These are phyloP conservation scores for Spilogale gracilis DNA, from an alignment of 2,113 vertebrate genomes.

Conservation along the genomic window DNA sequence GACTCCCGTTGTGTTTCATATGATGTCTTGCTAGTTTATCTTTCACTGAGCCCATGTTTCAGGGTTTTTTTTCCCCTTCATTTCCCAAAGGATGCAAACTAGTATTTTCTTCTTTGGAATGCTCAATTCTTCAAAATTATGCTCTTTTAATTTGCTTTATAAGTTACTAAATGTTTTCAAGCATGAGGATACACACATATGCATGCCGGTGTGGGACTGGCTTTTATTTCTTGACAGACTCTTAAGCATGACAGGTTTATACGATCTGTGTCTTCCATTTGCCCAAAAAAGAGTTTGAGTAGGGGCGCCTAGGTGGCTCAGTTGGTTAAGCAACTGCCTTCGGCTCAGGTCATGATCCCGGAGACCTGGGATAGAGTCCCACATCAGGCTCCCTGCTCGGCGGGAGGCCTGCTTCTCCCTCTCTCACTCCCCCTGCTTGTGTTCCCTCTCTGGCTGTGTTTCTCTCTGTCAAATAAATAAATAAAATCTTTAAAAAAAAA, in stretches of 20 bases:
- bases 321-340: too few relatives aligned
- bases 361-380: too few relatives aligned
- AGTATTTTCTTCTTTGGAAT: neutral
- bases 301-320: too few relatives aligned
- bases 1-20: neutral
- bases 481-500: too few relatives aligned
- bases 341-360: too few relatives aligned
- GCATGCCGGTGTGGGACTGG: neutral
- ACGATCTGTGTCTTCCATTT: neutral
- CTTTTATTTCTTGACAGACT: neutral
- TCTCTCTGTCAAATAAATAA: too few relatives aligned
- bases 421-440: too few relatives aligned
- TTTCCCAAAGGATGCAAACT: neutral
- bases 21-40: neutral
- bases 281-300: too few relatives aligned
- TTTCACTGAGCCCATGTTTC: neutral
- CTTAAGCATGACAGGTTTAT: neutral
- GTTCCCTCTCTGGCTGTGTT: too few relatives aligned
- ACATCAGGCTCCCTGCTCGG: too few relatives aligned
- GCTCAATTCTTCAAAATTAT: neutral
- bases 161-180: neutral
- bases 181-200: neutral
- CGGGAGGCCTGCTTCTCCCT: too few relatives aligned
- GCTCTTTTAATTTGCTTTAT: neutral
- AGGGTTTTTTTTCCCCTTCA: neutral